A percentile compares a stretch with the other conserved stretches of the same genome.
Evolutionary conservation across 2,888 invertebrate genomes (phyloP).

Genomic region (Lamellibrachia satsuma): DNA sequence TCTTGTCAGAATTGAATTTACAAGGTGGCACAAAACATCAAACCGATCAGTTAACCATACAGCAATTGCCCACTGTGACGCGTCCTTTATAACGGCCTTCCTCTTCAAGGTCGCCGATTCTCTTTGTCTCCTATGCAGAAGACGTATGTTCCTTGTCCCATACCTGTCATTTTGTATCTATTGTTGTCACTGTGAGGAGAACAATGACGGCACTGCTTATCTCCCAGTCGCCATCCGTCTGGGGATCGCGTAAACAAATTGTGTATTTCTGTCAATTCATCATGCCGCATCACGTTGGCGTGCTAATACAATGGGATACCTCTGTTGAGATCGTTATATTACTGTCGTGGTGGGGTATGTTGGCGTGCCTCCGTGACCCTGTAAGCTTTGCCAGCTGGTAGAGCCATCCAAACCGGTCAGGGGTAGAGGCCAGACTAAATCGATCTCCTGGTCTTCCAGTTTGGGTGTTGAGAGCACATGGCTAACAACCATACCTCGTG

Average conservation of each 20-base stretch:
- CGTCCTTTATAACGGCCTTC: background rate
- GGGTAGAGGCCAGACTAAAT: no score
- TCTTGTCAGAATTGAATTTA: background rate
- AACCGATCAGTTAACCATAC: background rate
- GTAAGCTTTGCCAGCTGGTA: no score
- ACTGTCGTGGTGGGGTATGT: no score
- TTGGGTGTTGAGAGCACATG: no score
- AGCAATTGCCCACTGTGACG: background rate
- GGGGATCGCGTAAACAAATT: background rate
- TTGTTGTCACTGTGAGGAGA: background rate
- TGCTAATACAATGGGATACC: no score
- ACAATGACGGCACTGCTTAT: background rate
- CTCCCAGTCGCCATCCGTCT: background rate
- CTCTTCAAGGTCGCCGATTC: background rate
- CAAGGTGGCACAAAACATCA: background rate
- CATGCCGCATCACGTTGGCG: no score
- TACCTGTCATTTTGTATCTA: background rate
- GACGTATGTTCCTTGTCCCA: background rate
- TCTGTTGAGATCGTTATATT: no score
- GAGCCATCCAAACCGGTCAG: no score
- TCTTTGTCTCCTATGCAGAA: background rate
- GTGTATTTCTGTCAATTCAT: background rate
- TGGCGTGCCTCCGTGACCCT: no score
- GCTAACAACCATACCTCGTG: no score
- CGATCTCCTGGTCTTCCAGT: no score